These are phyloP conservation scores for Neoniphon sammara DNA, from an alignment of 2,797 vertebrate species.

Conservation along the genomic window DNA sequence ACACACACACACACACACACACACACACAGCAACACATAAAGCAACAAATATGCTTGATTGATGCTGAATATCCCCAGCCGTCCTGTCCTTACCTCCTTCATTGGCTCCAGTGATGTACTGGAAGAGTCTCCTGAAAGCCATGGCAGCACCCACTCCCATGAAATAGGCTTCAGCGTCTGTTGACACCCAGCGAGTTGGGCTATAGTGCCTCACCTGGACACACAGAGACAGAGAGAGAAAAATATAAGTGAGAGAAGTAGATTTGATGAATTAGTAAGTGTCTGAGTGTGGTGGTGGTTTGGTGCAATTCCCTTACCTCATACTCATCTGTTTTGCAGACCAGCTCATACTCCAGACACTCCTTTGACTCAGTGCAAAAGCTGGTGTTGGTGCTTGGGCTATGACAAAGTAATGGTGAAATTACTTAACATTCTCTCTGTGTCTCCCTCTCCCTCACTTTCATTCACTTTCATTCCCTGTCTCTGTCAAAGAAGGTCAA, in stretches of 20 bases:
- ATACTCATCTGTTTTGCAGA: constrained; percentile 84
- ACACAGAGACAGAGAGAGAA: not conserved
- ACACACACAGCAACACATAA: constrained; percentile 13
- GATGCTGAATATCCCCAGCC: not conserved
- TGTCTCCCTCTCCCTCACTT: not conserved
- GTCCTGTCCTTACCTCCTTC: constrained; percentile 65
- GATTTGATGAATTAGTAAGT: not conserved
- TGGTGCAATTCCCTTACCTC: constrained; percentile 70
- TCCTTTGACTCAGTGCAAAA: constrained; percentile 83
- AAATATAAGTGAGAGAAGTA: not conserved
- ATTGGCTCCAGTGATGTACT: constrained; percentile 84
- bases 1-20: constrained; percentile 7
- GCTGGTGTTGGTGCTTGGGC: constrained; percentile 77
- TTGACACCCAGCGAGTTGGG: constrained; percentile 84
- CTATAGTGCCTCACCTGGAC: constrained; percentile 83
- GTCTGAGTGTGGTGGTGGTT: too few relatives aligned
- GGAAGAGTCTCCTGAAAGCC: constrained; percentile 86
- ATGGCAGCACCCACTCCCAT: constrained; percentile 84
- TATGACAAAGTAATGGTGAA: constrained; percentile 25
- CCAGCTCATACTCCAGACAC: constrained; percentile 80
- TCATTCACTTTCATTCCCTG: not conserved
- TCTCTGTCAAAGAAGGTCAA: not conserved
- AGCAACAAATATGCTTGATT: not conserved
- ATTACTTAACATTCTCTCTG: not conserved
- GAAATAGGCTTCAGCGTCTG: constrained; percentile 83